Percentiles rank a stretch among this genome's conserved stretches.
Conservation (phyloP, 1,140 invertebrate species). For the Potamilus streckersoni region DNA sequence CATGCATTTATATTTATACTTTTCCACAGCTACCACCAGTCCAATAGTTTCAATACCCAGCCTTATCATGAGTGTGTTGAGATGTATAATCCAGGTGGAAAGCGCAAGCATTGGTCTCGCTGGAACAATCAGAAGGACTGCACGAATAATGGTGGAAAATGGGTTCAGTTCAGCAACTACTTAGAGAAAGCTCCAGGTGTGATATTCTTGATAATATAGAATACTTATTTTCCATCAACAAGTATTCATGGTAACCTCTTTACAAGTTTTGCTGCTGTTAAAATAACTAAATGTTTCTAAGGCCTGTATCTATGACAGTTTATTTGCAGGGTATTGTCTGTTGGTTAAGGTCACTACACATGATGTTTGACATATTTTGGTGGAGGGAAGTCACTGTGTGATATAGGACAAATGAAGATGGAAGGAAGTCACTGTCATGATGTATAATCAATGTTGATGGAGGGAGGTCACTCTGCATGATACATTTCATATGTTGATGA, state of each 20-base stretch:
- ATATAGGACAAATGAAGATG: too few species aligned
- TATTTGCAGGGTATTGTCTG: too few species aligned
- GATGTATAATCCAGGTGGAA: constrained; percentile 23
- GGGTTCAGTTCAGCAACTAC: constrained; percentile 59
- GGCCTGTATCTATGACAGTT: too few species aligned
- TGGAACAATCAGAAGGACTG: constrained; percentile 61
- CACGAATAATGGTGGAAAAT: constrained; percentile 51
- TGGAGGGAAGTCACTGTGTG: too few species aligned
- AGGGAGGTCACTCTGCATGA: too few species aligned
- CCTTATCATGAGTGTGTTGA: constrained; percentile 62
- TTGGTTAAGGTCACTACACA: too few species aligned
- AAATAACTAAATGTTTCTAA: too few species aligned
- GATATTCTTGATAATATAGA: background rate
- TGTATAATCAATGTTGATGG: too few species aligned
- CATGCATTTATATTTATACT: background rate
- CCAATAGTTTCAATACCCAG: constrained; percentile 62
- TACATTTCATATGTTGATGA: too few species aligned
- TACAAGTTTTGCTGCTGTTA: too few species aligned
- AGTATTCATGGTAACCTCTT: background rate
- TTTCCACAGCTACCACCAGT: constrained; percentile 54
- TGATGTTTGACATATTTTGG: too few species aligned
- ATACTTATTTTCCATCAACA: background rate
- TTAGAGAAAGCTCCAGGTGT: constrained; percentile 61
- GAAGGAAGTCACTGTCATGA: too few species aligned
- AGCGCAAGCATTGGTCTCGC: constrained; percentile 37